These are phyloP conservation scores for Diadumene lineata DNA, from an alignment of 92 coral and sea anemone species.

Conservation along the genomic window DNA sequence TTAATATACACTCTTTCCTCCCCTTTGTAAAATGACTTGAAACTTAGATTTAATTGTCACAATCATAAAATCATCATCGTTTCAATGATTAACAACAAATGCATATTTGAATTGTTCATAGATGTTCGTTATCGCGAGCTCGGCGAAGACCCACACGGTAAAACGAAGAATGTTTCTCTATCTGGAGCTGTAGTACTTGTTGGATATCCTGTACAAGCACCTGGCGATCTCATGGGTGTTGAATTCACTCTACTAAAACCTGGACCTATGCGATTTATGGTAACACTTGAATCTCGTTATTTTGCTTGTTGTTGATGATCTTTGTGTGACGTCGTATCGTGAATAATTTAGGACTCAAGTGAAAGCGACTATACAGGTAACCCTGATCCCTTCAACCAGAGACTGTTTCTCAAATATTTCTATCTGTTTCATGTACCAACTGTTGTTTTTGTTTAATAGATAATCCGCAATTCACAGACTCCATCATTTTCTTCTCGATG, in stretches of 20 bases:
- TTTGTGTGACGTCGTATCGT: no score
- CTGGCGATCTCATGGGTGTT: slow-evolving; percentile 32
- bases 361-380: no score
- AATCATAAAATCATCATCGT: no score
- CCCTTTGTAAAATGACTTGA: no score
- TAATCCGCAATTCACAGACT: neutral
- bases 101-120: neutral
- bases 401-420: no score
- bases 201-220: slow-evolving; percentile 19
- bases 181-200: slow-evolving; percentile 21
- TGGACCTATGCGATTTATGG: slow-evolving; percentile 45
- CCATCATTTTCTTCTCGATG: neutral
- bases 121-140: slow-evolving; percentile 13
- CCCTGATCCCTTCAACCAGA: no score
- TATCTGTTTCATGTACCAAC: neutral
- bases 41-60: no score
- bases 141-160: slow-evolving; percentile 2
- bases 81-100: no score
- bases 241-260: slow-evolving; percentile 29
- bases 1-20: no score
- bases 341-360: no score
- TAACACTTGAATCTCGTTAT: neutral
- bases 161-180: neutral
- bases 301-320: no score
- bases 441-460: neutral